Base-by-base conservation (phyloP, 2,113 vertebrate genomes). In the Numida meleagris region DNA sequence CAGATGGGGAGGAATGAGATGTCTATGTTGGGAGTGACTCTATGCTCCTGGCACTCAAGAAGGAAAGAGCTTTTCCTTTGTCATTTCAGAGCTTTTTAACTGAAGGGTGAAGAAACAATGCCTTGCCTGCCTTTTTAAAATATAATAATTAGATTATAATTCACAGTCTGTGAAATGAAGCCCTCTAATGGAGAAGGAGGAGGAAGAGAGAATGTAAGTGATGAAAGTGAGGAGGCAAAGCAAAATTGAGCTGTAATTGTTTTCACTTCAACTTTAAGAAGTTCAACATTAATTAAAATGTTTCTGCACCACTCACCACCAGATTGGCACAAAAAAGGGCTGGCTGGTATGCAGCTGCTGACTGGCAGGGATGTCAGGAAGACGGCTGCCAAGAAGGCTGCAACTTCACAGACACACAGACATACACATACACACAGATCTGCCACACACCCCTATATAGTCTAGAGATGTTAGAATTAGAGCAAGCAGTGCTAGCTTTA, bases 231-330 rank as follows among this genome's bases (percentile, higher is more conserved):
- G 94, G 93, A 97, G 68, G 58, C 78, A 97, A 97, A 97, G 95
- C 97, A 97, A 97, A 97, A 98, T 95, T 97, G 95, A 98, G 96
- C 97, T 97, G 89, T 98, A 98, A 98, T 98, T 98, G 97, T 98
- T 98, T 97, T 97, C 92, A 97, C 94, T 98, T 97, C 96, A 97
- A 97, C 96, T 98, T 98, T 86, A 95, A 96, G 96, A 97, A 97
- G 92, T 98, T 98, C 96, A 96, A 97, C 93, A 95, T 98, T 98
- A 98, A 98, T 98, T 98, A 97, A 98, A 97, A 96, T 78, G 66
- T 98, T 97, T 98, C 97, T 97, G 97, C 96, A 95, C 90, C 96
- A 87, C 93, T 98, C 96, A 90, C 94, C 95, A 95, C 67, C 91
- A 97, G 96, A 97, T 72, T 97, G 97, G 96, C 95, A 97, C 73